These are phyloP conservation scores for Mimumesa dahlbomi DNA, from an alignment of 2,888 invertebrate species.

Conservation along the genomic window DNA sequence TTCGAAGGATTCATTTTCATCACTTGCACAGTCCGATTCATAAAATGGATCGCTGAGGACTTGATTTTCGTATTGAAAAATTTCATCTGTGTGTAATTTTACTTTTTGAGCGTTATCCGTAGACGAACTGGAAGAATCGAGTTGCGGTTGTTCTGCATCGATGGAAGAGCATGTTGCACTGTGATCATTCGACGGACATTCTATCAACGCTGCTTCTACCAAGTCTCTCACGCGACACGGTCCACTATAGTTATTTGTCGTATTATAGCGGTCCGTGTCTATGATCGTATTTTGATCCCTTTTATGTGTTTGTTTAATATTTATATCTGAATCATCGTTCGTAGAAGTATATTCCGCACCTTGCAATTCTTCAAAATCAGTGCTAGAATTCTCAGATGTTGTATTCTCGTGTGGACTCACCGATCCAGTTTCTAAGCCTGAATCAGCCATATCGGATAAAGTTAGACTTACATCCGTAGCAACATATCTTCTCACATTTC, in stretches of 20 bases:
- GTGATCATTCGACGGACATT: constrained; percentile 51
- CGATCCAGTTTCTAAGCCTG: constrained; percentile 79
- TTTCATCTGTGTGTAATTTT: constrained; percentile 66
- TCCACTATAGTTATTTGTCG: constrained; percentile 29
- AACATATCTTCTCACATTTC: constrained; percentile 50
- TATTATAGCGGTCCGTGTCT: constrained; percentile 40
- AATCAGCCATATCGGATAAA: constrained; percentile 79
- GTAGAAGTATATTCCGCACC: constrained; percentile 73
- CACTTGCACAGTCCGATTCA: constrained; percentile 72
- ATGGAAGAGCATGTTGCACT: constrained; percentile 66
- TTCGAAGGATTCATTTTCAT: constrained; percentile 69
- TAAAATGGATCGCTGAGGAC: constrained; percentile 75
- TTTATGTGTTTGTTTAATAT: constrained; percentile 47
- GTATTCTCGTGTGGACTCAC: constrained; percentile 79
- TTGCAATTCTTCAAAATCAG: constrained; percentile 74
- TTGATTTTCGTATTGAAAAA: constrained; percentile 72
- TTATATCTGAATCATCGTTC: constrained; percentile 73
- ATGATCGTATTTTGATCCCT: constrained; percentile 36
- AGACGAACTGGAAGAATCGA: constrained; percentile 65
- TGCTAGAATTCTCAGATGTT: constrained; percentile 77
- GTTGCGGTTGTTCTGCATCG: constrained; percentile 60
- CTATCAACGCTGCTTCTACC: constrained; percentile 33
- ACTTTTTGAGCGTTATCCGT: constrained; percentile 53
- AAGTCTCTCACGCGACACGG: constrained; percentile 35
- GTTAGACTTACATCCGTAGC: constrained; percentile 65